Evolutionary conservation across 2,888 invertebrate genomes (phyloP), one percentile per base, ranked within the genome.

Genomic region (Anoncus sp.): DNA sequence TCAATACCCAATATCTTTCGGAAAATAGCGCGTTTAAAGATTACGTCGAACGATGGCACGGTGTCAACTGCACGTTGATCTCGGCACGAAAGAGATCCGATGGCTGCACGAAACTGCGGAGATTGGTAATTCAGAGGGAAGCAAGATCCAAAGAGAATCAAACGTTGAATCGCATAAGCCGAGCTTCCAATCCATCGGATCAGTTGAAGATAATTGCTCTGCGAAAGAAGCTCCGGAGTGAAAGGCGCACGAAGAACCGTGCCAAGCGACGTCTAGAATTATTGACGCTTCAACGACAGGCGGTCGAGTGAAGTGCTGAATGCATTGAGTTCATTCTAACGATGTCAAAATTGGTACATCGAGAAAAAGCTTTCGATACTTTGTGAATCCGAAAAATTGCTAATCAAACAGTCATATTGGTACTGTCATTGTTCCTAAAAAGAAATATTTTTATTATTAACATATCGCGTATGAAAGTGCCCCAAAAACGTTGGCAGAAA

Each of bases 41-140:
- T 47, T 45, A 40, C 20, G 22, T 35, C 35, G 38, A 72, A 22
- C 45, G 45, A 35, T 76, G 76, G 72, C 65, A 59, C 38, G 53
- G 35, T 22, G 57, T 73, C 22, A 31, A 77, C 20, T 77, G 77
- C 14, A n/a, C 65, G 7, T 12, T 77, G 27, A 38, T 66, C 20
- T 77, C 51, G 27, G 73, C 40, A 60, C 45, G 27, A 16, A 66
- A 66, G 27, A 45, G 76, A 66, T 73, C 72, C 55, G 27, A 66
- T 57, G 10, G 27, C 18, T 76, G 72, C 43, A 24, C 57, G n/a
- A 66, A 59, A 20, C 24, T 55, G 43, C 20, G 72, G 38, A 57
- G 57, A 65, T 18, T 16, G 3, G 22, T 45, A 24, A 4, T 43
- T 18, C 43, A 60, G 20, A 57, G 27, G 47, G 59, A 70, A 16